Conservation (phyloP, 1,140 invertebrate species). For the Drosophila mayri region DNA sequence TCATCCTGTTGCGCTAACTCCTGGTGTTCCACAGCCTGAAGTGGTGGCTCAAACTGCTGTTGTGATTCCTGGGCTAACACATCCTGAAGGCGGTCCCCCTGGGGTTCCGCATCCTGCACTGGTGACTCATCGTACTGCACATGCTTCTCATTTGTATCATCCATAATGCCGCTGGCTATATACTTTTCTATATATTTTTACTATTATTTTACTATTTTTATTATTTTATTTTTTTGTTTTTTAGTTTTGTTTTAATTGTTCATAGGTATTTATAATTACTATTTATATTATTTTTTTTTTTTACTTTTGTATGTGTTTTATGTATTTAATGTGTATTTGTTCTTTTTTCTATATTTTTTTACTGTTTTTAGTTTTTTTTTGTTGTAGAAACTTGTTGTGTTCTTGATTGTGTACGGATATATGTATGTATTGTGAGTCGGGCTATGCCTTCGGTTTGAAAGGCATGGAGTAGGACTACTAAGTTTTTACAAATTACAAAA, state of each 20-base stretch:
- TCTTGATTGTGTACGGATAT: constrained; percentile 13
- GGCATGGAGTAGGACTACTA: background rate
- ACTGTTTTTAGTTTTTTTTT: background rate
- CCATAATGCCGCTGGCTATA: background rate
- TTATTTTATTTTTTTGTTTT: background rate
- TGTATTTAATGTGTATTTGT: background rate
- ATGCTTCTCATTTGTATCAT: background rate
- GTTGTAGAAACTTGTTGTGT: constrained; percentile 14
- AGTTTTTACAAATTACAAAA: background rate
- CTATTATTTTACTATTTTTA: too few species aligned
- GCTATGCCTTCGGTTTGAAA: background rate
- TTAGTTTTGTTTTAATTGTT: background rate
- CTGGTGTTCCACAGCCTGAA: background rate
- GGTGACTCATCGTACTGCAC: background rate
- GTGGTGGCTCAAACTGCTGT: background rate
- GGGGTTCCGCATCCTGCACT: too few species aligned
- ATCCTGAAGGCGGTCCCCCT: too few species aligned
- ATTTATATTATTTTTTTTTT: constrained; percentile 1
- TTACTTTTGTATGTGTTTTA: background rate
- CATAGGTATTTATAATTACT: background rate
- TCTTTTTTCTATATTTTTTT: constrained; percentile 8
- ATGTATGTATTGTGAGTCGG: constrained; percentile 4
- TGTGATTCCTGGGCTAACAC: background rate
- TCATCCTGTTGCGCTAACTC: background rate
- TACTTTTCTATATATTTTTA: background rate